Evolutionary conservation across 2,888 invertebrate species (phyloP).

Genomic region (Fragum sueziense): DNA sequence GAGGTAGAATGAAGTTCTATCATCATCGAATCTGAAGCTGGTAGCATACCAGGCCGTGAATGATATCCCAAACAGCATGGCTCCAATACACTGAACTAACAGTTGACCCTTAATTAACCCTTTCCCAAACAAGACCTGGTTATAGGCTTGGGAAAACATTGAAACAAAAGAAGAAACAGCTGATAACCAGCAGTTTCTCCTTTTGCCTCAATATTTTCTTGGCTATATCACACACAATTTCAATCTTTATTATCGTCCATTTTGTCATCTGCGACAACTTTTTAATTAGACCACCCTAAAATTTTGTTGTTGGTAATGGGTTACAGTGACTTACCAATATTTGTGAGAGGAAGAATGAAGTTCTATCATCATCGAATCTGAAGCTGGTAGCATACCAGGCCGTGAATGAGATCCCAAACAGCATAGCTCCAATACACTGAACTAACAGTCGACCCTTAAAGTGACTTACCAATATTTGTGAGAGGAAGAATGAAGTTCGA

Average conservation of each 20-base stretch:
- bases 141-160: no score
- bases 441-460: not conserved
- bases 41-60: conserved; percentile 61
- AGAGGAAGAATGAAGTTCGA: conserved; percentile 54
- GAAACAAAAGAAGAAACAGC: no score
- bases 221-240: no score
- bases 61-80: conserved; percentile 47
- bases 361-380: conserved; percentile 59
- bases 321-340: conserved; percentile 49
- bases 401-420: conserved; percentile 47
- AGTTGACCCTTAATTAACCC: no score
- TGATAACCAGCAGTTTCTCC: no score
- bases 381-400: conserved; percentile 64
- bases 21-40: conserved; percentile 62
- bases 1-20: conserved; percentile 55
- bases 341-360: conserved; percentile 52
- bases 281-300: no score
- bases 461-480: conserved; percentile 53
- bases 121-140: no score
- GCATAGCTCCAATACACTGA: conserved; percentile 42
- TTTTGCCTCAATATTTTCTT: no score
- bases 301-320: no score
- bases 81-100: conserved; percentile 40
- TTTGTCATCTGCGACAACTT: no score
- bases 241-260: no score